These are phyloP conservation scores for Nymphalis io DNA, from an alignment of 1,140 invertebrate species.

Conservation along the genomic window DNA sequence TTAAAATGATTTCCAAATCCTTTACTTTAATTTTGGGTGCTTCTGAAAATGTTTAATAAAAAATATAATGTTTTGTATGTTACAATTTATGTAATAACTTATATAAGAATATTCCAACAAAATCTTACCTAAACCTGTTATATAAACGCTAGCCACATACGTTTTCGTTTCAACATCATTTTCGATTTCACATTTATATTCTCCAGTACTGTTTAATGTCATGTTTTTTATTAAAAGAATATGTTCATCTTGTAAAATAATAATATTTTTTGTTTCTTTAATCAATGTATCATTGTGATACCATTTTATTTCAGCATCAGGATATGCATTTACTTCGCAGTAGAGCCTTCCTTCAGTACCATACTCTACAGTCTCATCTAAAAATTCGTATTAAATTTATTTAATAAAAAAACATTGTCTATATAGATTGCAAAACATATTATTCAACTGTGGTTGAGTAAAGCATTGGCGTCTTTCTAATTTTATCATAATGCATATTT, in stretches of 20 bases:
- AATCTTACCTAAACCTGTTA: conserved; percentile 58
- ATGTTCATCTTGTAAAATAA: conserved; percentile 46
- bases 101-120: background rate
- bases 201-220: conserved; percentile 49
- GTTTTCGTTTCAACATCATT: conserved; percentile 47
- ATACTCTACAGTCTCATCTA: conserved; percentile 61
- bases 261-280: conserved; percentile 39
- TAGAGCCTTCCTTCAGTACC: conserved; percentile 51
- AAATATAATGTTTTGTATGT: too few relatives aligned
- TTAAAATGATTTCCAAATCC: conserved; percentile 45
- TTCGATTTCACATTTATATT: conserved; percentile 55
- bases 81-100: too few relatives aligned
- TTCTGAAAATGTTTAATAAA: conserved; percentile 48
- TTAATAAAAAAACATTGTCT: background rate
- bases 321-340: conserved; percentile 62
- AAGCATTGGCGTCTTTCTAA: too few relatives aligned
- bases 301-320: conserved; percentile 61
- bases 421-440: too few relatives aligned
- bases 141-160: conserved; percentile 46
- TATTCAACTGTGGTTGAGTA: too few relatives aligned
- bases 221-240: conserved; percentile 59
- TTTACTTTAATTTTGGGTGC: conserved; percentile 47
- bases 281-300: conserved; percentile 57
- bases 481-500: too few relatives aligned
- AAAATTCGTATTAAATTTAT: conserved; percentile 7